Evolutionary conservation across 2,888 invertebrate genomes (phyloP).

Genomic region (Drosophila kambysellisi): DNA sequence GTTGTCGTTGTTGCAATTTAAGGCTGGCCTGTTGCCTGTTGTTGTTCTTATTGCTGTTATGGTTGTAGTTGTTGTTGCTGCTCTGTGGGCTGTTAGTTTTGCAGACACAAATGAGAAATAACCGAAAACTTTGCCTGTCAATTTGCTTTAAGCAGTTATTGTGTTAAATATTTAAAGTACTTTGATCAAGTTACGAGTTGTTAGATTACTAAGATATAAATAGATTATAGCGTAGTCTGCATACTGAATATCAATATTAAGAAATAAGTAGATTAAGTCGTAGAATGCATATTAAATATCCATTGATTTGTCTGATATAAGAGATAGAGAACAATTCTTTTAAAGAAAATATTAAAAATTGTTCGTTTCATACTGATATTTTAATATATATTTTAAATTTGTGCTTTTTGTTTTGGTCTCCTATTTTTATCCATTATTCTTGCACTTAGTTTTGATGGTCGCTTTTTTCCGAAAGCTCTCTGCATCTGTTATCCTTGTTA

Average conservation of each 20-base stretch:
- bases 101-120: slow-evolving; percentile 43
- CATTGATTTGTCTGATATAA: neutral
- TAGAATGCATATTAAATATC: neutral
- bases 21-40: slow-evolving; percentile 8
- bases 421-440: neutral
- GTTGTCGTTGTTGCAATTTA: slow-evolving; percentile 35
- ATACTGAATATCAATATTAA: slow-evolving; percentile 5
- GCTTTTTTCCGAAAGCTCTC: neutral
- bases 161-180: slow-evolving; percentile 52
- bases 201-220: slow-evolving; percentile 29
- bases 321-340: too few species aligned
- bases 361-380: neutral
- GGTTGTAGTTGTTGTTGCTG: neutral
- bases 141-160: slow-evolving; percentile 56
- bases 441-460: neutral
- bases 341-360: neutral
- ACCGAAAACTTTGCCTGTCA: slow-evolving; percentile 48
- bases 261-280: neutral
- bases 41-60: slow-evolving; percentile 13
- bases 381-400: neutral
- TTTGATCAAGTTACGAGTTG: slow-evolving; percentile 34
- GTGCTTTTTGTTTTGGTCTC: neutral
- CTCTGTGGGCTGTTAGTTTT: slow-evolving; percentile 24
- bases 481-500: slow-evolving; percentile 21
- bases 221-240: slow-evolving; percentile 10